Evolutionary conservation across 2,113 vertebrate species (phyloP).

Genomic region (Brachyistius frenatus): DNA sequence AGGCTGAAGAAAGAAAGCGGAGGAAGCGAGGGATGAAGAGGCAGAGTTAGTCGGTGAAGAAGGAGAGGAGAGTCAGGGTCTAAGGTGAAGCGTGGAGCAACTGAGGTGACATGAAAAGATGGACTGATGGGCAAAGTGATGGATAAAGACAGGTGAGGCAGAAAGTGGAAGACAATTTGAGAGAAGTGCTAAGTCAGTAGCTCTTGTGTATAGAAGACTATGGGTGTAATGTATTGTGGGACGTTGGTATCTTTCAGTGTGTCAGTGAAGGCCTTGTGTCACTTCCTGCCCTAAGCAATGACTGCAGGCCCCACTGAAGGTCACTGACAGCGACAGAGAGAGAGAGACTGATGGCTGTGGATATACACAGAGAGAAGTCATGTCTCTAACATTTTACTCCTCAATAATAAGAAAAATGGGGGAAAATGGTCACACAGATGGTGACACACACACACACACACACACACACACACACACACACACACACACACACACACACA

Average conservation of each 20-base stretch:
- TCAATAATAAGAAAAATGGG: slow-evolving; percentile 21
- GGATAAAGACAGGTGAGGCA: slow-evolving; percentile 40
- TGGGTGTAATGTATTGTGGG: slow-evolving; percentile 35
- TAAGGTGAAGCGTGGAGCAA: slow-evolving; percentile 10
- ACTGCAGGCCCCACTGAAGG: slow-evolving; percentile 36
- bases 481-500: neutral
- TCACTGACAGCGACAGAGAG: slow-evolving; percentile 31
- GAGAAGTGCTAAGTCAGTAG: slow-evolving; percentile 49
- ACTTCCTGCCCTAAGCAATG: slow-evolving; percentile 58
- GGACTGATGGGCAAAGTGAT: slow-evolving; percentile 35
- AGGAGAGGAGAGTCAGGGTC: slow-evolving; percentile 18
- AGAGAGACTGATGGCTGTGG: slow-evolving; percentile 11
- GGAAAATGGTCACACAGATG: slow-evolving; percentile 1
- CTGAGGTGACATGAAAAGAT: slow-evolving; percentile 29
- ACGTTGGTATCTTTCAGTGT: slow-evolving; percentile 40
- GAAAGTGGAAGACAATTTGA: slow-evolving; percentile 20
- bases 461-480: neutral
- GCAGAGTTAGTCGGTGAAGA: slow-evolving; percentile 23
- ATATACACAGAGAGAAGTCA: neutral
- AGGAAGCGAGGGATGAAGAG: slow-evolving; percentile 3
- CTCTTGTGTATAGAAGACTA: slow-evolving; percentile 23
- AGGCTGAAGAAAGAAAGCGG: slow-evolving; percentile 70
- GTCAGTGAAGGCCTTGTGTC: slow-evolving; percentile 52
- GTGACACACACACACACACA: neutral
- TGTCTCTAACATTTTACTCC: slow-evolving; percentile 4